phyloP scores from a whole-genome alignment of 1,140 invertebrate genomes.

The Aphis craccivora region DNA sequence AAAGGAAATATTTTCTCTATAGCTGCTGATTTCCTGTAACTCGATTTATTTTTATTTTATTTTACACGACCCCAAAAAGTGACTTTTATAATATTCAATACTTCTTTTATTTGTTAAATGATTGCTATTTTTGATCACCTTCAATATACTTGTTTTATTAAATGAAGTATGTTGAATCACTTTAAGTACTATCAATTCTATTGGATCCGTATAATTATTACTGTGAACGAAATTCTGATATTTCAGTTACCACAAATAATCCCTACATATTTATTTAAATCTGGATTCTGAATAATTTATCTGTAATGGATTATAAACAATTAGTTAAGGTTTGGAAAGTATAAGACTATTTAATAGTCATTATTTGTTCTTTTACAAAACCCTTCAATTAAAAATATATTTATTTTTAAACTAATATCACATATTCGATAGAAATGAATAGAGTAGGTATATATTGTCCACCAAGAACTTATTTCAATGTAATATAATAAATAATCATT shows the following conservation, averaged over 20 bases:
- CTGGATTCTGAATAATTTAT: too few relatives aligned
- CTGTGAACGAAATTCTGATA: not conserved
- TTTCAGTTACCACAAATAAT: not conserved
- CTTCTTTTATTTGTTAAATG: not conserved
- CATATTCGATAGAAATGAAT: too few relatives aligned
- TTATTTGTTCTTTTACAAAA: not conserved
- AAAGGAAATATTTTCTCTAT: conserved; percentile 42
- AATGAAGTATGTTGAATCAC: not conserved
- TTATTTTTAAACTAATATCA: not conserved
- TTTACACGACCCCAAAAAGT: not conserved
- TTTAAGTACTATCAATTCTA: not conserved
- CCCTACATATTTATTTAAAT: not conserved
- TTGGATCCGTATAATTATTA: not conserved
- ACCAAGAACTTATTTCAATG: too few relatives aligned
- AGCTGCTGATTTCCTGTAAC: conserved; percentile 35
- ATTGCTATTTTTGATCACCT: not conserved
- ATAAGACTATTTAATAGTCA: not conserved
- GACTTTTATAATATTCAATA: conserved; percentile 30
- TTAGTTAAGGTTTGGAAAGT: not conserved
- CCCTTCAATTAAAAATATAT: not conserved
- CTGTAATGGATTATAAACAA: not conserved
- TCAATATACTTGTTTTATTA: not conserved
- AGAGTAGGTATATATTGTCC: too few relatives aligned
- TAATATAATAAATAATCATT: too few relatives aligned
- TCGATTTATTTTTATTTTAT: conserved; percentile 34